These are phyloP conservation scores for Torymus texanus DNA, from an alignment of 2,888 invertebrate genomes.

Conservation along the genomic window DNA sequence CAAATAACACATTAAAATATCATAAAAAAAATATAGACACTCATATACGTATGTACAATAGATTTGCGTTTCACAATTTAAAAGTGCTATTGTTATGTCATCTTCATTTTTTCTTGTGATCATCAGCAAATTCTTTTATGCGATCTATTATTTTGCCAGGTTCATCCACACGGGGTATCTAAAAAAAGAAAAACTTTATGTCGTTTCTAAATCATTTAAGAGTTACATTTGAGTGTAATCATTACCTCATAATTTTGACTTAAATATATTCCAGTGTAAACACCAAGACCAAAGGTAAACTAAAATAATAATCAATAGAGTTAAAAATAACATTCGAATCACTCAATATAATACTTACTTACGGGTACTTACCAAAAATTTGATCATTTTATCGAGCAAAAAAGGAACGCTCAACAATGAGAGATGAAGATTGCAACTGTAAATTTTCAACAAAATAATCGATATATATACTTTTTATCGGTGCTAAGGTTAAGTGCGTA, in stretches of 20 bases:
- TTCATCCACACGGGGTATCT: slow-evolving; percentile 92
- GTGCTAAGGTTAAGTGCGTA: too few species aligned
- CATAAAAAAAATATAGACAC: slow-evolving; percentile 33
- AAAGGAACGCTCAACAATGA: slow-evolving; percentile 14
- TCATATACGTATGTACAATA: slow-evolving; percentile 36
- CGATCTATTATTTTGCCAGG: slow-evolving; percentile 84
- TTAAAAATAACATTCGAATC: too few species aligned
- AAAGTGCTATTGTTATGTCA: slow-evolving; percentile 60
- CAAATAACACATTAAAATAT: slow-evolving; percentile 31
- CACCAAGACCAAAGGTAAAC: slow-evolving; percentile 82
- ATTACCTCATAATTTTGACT: slow-evolving; percentile 86
- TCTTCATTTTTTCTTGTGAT: slow-evolving; percentile 78
- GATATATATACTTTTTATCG: too few species aligned
- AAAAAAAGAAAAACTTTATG: slow-evolving; percentile 64
- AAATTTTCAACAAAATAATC: neutral
- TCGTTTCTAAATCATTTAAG: neutral
- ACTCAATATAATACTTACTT: neutral
- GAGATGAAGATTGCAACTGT: neutral
- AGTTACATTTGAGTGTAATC: neutral
- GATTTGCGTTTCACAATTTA: slow-evolving; percentile 23
- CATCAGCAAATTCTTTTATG: slow-evolving; percentile 82
- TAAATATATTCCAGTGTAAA: slow-evolving; percentile 85
- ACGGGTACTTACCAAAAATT: slow-evolving; percentile 65
- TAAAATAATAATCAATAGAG: slow-evolving; percentile 71
- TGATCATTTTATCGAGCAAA: slow-evolving; percentile 60